Base-by-base conservation (phyloP, 2,797 vertebrate genomes). In the Sebastes hubbsi region DNA sequence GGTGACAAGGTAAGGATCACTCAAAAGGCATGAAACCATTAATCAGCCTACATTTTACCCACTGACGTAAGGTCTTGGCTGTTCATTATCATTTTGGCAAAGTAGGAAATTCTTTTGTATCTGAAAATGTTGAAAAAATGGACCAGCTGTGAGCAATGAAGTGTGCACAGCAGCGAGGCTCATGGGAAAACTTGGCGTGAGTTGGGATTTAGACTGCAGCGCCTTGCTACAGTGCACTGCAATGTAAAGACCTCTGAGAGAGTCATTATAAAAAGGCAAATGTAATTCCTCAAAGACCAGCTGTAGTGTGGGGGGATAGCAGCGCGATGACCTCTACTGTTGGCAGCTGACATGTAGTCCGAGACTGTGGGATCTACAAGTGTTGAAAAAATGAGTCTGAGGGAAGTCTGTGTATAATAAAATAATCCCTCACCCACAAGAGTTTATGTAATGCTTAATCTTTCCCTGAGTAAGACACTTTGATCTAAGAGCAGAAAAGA, bases 1-100 rank as follows among this genome's bases (percentile, higher is more conserved):
- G 98, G 98, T 90, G 98, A 99, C 93, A 99, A 97, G 97, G 99
- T 99, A 97, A 88, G 61, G 82, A 64, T 12, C 30, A 30, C 46
- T 70, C 4, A n/a, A 72, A 75, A 56, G 32, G 14, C 55, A 67
- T 30, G 20, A 25, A 77, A 46, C 9, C 54, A 62, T 9, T 8
- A 30, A 55, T 83, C 36, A 30, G 11, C 36, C 62, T 3, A 42
- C 16, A 11, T 67, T 71, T 69, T 24, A 77, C 20, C 0, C 25
- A 9, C 61, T 77, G 73, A 85, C 2, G n/a, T 60, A 25, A 85
- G 25, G 61, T n/a, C 24, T 62, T 55, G 77, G 81, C 74, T 59
- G 69, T 25, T 61, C 34, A 20, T 84, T 38, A 34, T 55, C 32
- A 30, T 82, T 62, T 75, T 75, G 77, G 54, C 65, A 71, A 71